A percentile compares a stretch with the other conserved stretches of the same genome.
Evolutionary conservation across 2,797 vertebrate genomes (phyloP).

Genomic region (Melanotaenia nigrans): DNA sequence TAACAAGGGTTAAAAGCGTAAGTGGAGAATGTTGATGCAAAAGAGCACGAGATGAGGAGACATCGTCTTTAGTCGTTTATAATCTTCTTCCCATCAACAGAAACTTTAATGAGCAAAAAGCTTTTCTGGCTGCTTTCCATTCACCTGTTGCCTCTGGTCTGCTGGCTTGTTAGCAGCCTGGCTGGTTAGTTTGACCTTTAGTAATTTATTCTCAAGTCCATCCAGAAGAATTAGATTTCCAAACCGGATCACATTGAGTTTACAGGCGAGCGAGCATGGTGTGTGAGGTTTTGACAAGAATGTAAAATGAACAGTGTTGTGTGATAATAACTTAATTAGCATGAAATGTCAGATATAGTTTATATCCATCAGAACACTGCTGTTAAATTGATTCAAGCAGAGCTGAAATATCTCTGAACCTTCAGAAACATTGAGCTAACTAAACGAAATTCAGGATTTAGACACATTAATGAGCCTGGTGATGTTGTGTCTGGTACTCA

Average conservation of each 20-base stretch:
- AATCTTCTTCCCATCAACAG: constrained; percentile 80
- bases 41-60: constrained; percentile 39
- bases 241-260: constrained; percentile 58
- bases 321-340: background rate
- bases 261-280: constrained; percentile 50
- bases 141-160: constrained; percentile 66
- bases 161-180: constrained; percentile 67
- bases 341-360: background rate
- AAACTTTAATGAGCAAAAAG: constrained; percentile 80
- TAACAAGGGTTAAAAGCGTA: constrained; percentile 57
- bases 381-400: background rate
- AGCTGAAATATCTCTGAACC: background rate
- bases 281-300: constrained; percentile 29
- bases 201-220: constrained; percentile 65
- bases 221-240: constrained; percentile 61
- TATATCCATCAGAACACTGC: background rate
- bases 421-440: background rate
- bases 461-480: background rate
- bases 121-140: constrained; percentile 81
- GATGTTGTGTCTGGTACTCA: background rate
- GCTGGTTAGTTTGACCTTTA: constrained; percentile 57
- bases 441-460: background rate
- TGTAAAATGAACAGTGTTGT: background rate
- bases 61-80: constrained; percentile 66
- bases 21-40: constrained; percentile 57